Evolutionary conservation across 2,888 invertebrate species (phyloP).

Genomic region (Rotaria macrura): DNA sequence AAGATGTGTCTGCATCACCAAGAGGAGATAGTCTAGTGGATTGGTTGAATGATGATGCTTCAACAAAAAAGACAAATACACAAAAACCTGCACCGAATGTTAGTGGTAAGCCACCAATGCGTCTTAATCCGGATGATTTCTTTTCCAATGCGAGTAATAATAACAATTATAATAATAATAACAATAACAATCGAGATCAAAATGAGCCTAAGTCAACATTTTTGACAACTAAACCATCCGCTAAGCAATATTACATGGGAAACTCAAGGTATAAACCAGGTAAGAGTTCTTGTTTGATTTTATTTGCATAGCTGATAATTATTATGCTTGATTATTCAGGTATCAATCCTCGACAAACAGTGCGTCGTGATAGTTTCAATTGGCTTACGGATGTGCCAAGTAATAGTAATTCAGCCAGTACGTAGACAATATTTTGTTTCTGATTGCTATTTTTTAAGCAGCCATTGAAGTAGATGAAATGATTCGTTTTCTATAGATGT

Average conservation of each 20-base stretch:
- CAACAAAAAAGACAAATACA: neutral
- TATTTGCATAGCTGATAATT: neutral
- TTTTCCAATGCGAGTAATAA: neutral
- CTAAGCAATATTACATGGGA: neutral
- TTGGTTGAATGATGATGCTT: neutral
- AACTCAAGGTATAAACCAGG: slow-evolving; percentile 18
- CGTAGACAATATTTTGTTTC: neutral
- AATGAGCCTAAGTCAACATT: neutral
- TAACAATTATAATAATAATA: neutral
- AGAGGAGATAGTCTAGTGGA: neutral
- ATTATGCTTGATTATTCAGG: neutral
- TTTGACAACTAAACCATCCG: neutral
- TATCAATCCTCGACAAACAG: slow-evolving; percentile 6
- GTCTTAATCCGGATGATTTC: neutral
- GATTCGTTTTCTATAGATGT: too few species aligned
- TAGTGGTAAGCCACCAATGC: neutral
- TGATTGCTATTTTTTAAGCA: too few species aligned
- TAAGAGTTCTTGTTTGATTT: neutral
- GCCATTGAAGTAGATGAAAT: too few species aligned
- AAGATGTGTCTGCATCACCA: neutral
- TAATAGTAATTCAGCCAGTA: slow-evolving; percentile 8
- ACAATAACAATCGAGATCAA: slow-evolving; percentile 13
- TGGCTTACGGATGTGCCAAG: neutral
- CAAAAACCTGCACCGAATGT: neutral
- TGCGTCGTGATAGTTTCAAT: neutral